Conservation (phyloP, 1,140 invertebrate genomes). For the Andricus grossulariae region DNA sequence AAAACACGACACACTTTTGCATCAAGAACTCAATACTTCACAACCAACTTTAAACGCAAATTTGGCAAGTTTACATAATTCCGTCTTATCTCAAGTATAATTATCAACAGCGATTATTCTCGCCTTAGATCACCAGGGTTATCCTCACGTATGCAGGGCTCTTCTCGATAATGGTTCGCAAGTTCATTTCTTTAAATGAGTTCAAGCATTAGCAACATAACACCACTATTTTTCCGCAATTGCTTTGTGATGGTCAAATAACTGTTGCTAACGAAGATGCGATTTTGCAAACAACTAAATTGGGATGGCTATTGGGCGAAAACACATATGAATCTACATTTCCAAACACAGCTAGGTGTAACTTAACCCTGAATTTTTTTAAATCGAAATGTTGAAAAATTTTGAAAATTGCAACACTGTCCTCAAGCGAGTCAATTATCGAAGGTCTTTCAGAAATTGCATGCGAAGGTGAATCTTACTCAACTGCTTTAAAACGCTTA, state of each 20-base stretch:
- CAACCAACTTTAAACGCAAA: too few relatives aligned
- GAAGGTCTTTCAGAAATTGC: constrained; percentile 1
- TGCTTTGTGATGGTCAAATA: constrained; percentile 29
- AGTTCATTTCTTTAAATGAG: neutral
- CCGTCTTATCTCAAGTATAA: too few relatives aligned
- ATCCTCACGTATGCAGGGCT: neutral
- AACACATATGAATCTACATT: neutral
- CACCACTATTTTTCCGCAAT: constrained; percentile 27
- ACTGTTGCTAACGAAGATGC: neutral
- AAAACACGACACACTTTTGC: neutral
- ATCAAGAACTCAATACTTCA: too few relatives aligned
- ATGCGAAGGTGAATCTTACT: constrained; percentile 33
- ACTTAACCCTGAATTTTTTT: too few relatives aligned
- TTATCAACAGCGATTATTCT: neutral
- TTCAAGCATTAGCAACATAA: neutral
- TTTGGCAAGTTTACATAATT: too few relatives aligned
- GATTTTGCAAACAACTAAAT: constrained; percentile 24
- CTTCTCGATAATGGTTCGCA: neutral
- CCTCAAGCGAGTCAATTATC: neutral
- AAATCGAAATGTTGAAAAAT: too few relatives aligned
- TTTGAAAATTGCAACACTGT: too few relatives aligned
- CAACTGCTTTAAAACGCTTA: neutral
- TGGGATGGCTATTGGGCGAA: constrained; percentile 36
- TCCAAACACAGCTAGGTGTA: neutral
- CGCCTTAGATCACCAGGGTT: neutral